Conservation (phyloP, 2,113 vertebrate genomes). For the Rhadina sibilatrix region DNA sequence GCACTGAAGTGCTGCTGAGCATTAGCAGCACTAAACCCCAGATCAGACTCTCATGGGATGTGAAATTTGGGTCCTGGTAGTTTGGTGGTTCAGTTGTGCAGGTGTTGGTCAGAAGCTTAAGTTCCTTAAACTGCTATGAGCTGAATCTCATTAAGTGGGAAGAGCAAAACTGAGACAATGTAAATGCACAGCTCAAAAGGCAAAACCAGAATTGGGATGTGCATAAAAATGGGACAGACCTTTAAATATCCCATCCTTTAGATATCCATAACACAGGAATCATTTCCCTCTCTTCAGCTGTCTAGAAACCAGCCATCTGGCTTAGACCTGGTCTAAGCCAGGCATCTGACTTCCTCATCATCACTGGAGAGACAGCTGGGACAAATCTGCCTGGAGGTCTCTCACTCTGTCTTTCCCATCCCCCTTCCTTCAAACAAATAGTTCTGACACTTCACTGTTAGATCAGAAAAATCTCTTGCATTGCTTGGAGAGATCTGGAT, state of each 20-base stretch:
- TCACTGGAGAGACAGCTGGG: not conserved
- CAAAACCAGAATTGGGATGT: not conserved
- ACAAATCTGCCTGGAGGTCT: not conserved
- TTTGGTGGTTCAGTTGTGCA: not conserved
- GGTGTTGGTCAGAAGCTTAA: not conserved
- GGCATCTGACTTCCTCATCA: not conserved
- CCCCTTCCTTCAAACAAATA: not conserved
- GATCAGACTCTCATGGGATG: fast-evolving
- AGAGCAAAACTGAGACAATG: not conserved
- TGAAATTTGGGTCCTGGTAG: not conserved
- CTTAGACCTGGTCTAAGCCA: not conserved
- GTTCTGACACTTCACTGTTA: not conserved
- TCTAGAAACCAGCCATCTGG: not conserved
- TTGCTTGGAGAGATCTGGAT: not conserved
- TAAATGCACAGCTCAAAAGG: not conserved
- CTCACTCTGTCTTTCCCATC: not conserved
- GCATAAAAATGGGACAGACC: not conserved
- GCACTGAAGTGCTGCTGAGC: not conserved
- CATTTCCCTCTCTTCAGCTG: not conserved
- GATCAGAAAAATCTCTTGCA: not conserved
- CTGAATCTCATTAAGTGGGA: not conserved
- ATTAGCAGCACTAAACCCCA: not conserved
- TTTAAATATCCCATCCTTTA: not conserved
- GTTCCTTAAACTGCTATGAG: not conserved
- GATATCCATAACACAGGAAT: not conserved